Conservation (phyloP, 2,888 invertebrate species). For the Ectropis crepuscularia region DNA sequence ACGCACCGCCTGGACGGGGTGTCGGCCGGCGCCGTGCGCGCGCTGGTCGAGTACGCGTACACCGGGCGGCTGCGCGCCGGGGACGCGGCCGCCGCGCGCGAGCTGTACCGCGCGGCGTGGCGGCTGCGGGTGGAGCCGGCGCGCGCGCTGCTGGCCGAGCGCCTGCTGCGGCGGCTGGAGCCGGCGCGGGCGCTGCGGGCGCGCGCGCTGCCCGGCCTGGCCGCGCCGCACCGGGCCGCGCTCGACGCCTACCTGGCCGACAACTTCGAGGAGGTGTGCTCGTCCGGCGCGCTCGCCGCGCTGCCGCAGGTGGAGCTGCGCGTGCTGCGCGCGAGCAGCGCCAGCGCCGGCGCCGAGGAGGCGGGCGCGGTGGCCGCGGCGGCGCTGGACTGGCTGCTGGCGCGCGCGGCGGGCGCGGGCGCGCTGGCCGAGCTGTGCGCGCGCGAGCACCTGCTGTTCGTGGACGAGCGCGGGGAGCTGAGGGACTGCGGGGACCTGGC, state of each 20-base stretch:
- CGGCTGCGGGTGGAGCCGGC: slow-evolving; percentile 91
- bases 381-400: slow-evolving; percentile 86
- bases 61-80: slow-evolving; percentile 87
- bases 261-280: slow-evolving; percentile 87
- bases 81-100: slow-evolving; percentile 84
- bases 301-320: slow-evolving; percentile 89
- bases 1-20: slow-evolving; percentile 55
- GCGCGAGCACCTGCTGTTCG: slow-evolving; percentile 90
- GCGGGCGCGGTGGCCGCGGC: slow-evolving; percentile 86
- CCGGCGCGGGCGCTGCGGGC: slow-evolving; percentile 80
- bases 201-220: background rate
- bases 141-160: slow-evolving; percentile 88
- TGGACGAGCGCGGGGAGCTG: slow-evolving; percentile 90
- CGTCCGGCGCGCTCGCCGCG: slow-evolving; percentile 85
- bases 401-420: slow-evolving; percentile 20
- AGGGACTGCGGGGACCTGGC: slow-evolving; percentile 93
- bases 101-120: slow-evolving; percentile 92
- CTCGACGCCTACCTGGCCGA: no score
- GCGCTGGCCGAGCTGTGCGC: slow-evolving; percentile 77
- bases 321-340: slow-evolving; percentile 89
- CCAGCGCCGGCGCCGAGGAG: slow-evolving; percentile 86
- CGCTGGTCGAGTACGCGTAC: slow-evolving; percentile 93
- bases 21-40: slow-evolving; percentile 86
- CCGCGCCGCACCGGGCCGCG: slow-evolving; percentile 25
- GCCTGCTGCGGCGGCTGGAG: slow-evolving; percentile 86